phyloP scores from a whole-genome alignment of 2,797 vertebrate species.

The Intellagama lesueurii region DNA sequence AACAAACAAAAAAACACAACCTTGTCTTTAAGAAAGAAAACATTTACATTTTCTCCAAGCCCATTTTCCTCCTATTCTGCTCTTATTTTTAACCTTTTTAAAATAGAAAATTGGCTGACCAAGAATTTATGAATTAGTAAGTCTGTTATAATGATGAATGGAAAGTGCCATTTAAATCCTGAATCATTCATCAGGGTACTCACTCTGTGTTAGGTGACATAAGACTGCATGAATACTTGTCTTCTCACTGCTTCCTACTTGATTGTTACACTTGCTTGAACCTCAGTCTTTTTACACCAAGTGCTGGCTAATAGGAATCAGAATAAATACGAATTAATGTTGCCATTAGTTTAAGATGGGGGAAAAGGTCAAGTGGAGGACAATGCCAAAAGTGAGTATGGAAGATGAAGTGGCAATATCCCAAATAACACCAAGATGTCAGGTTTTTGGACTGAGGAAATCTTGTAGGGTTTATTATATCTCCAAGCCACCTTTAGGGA shows the following conservation, averaged over 20 bases:
- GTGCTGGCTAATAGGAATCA: slow-evolving; percentile 58
- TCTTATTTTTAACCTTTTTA: slow-evolving; percentile 83
- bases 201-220: slow-evolving; percentile 78
- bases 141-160: slow-evolving; percentile 85
- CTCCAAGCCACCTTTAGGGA: background rate
- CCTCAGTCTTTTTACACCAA: slow-evolving; percentile 67
- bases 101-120: slow-evolving; percentile 81
- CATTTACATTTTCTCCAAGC: slow-evolving; percentile 78
- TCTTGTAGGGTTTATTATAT: background rate
- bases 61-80: slow-evolving; percentile 74
- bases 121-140: slow-evolving; percentile 84
- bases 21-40: slow-evolving; percentile 47
- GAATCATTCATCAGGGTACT: slow-evolving; percentile 82
- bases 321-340: slow-evolving; percentile 62
- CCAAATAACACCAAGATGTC: slow-evolving; percentile 38
- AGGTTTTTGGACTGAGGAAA: slow-evolving; percentile 50
- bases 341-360: slow-evolving; percentile 41
- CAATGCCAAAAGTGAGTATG: slow-evolving; percentile 45
- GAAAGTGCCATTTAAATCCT: slow-evolving; percentile 83
- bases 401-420: slow-evolving; percentile 18
- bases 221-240: slow-evolving; percentile 76
- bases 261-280: slow-evolving; percentile 77
- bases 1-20: too few species aligned
- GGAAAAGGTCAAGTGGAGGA: slow-evolving; percentile 40
- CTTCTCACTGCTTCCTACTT: slow-evolving; percentile 74